phyloP scores from a whole-genome alignment of 1,140 invertebrate species.

The Elysia chlorotica region DNA sequence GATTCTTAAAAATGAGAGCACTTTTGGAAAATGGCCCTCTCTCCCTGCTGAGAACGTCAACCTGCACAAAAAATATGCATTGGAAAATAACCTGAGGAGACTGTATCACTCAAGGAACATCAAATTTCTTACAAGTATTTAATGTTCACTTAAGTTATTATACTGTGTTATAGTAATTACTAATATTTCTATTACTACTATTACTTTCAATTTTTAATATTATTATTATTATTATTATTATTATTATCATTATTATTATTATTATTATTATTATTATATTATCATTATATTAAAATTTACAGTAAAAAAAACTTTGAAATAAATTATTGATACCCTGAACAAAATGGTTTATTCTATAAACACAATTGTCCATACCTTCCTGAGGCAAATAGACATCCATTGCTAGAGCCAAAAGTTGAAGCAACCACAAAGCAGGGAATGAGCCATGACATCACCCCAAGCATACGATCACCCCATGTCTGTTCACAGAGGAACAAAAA shows the following conservation, averaged over 20 bases:
- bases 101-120: no score
- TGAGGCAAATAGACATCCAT: constrained; percentile 43
- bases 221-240: not conserved
- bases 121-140: no score
- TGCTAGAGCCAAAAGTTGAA: constrained; percentile 51
- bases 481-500: no score
- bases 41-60: constrained; percentile 90
- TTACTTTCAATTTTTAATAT: no score
- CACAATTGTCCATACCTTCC: constrained; percentile 38
- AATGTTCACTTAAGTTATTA: no score
- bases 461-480: constrained; percentile 49
- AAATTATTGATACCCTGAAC: not conserved
- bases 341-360: not conserved
- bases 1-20: constrained; percentile 84
- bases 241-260: no score
- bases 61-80: constrained; percentile 41
- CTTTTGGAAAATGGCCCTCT: constrained; percentile 84
- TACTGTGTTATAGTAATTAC: no score
- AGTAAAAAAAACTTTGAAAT: no score
- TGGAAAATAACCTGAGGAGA: not conserved
- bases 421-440: constrained; percentile 50
- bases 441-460: constrained; percentile 42
- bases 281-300: no score
- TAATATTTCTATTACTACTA: no score
- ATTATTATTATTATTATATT: no score